Conservation (phyloP, 64 coral and sea anemone genomes). For the Stylophora pistillata region DNA sequence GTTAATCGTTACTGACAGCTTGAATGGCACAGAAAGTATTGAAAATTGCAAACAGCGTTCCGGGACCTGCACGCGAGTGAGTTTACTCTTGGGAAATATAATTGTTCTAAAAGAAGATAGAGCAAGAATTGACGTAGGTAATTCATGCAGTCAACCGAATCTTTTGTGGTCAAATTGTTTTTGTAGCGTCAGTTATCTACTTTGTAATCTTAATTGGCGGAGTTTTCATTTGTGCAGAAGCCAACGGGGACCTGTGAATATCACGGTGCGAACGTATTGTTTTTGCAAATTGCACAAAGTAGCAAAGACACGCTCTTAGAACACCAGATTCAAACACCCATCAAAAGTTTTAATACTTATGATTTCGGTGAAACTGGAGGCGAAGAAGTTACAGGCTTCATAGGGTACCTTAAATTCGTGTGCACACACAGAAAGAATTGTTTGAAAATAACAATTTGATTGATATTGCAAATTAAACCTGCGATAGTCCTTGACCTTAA, state of each 20-base stretch:
- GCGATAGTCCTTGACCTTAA: not conserved
- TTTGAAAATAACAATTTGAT: not conserved
- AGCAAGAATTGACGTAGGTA: too few species aligned
- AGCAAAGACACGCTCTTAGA: not conserved
- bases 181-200: not conserved
- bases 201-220: not conserved
- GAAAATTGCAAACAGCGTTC: not conserved
- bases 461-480: conserved; percentile 10
- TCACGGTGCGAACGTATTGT: not conserved
- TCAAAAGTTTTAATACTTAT: not conserved
- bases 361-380: not conserved
- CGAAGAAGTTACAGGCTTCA: not conserved
- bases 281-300: not conserved
- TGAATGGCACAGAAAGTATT: too few species aligned
- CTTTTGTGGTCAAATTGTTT: not conserved
- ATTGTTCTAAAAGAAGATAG: not conserved
- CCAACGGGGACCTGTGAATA: not conserved
- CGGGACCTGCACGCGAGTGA: not conserved
- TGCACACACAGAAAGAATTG: not conserved
- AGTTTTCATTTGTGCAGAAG: not conserved
- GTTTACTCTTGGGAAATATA: not conserved
- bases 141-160: not conserved
- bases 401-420: not conserved
- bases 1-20: not conserved
- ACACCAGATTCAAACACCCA: not conserved